These are phyloP conservation scores for Penaeus chinensis DNA, from an alignment of 1,140 invertebrate species.

Conservation along the genomic window DNA sequence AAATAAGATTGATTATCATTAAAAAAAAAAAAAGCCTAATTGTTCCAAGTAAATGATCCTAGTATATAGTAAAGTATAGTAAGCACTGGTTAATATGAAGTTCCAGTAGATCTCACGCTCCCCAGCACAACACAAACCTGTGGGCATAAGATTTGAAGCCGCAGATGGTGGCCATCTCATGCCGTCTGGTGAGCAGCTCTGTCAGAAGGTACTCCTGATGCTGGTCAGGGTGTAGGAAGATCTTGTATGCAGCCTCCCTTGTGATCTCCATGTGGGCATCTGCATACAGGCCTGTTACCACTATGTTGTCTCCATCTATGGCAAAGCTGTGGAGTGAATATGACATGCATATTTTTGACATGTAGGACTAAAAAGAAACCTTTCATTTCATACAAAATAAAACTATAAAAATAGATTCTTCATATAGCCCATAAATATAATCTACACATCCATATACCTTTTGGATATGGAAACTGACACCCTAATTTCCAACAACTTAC, in stretches of 20 bases:
- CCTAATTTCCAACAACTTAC: conserved; percentile 72
- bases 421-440: background rate
- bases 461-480: background rate
- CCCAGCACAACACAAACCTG: conserved; percentile 70
- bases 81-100: too few species aligned
- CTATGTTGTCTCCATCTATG: conserved; percentile 77
- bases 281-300: conserved; percentile 76
- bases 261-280: conserved; percentile 82
- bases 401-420: too few species aligned
- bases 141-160: conserved; percentile 90
- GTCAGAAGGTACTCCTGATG: conserved; percentile 82
- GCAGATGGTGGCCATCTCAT: conserved; percentile 84
- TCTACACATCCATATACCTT: background rate
- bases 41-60: too few species aligned
- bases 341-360: background rate
- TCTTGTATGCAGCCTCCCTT: conserved; percentile 89
- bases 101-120: background rate
- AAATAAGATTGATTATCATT: too few species aligned
- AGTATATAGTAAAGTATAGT: too few species aligned
- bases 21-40: too few species aligned
- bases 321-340: conserved; percentile 75
- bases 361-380: too few species aligned
- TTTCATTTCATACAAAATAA: background rate
- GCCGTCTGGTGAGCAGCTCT: conserved; percentile 78
- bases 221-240: conserved; percentile 84